A percentile compares a stretch with the other conserved stretches of the same genome.
These are phyloP conservation scores for Cynopterus sphinx DNA, from an alignment of 2,797 vertebrate species.

Conservation along the genomic window DNA sequence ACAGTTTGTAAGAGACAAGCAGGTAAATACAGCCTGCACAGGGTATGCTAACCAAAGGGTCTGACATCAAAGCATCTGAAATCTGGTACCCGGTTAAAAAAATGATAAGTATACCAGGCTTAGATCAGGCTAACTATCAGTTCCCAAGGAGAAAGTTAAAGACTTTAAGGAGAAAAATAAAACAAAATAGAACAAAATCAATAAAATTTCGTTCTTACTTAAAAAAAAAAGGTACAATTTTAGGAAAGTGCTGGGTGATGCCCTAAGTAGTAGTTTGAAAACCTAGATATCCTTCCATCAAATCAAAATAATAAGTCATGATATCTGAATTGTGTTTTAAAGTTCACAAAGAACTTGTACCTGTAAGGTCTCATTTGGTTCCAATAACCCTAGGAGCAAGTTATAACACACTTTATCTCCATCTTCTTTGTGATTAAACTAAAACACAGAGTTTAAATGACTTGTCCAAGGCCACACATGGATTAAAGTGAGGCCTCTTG, in stretches of 20 bases:
- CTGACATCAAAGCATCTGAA: neutral
- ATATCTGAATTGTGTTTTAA: neutral
- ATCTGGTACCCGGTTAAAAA: neutral
- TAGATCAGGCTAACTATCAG: neutral
- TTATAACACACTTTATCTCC: neutral
- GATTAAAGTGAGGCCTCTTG: neutral
- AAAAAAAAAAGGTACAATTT: neutral
- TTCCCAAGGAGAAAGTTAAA: neutral
- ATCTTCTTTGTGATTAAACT: neutral
- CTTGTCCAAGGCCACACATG: neutral
- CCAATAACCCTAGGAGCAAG: neutral
- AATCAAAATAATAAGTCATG: neutral
- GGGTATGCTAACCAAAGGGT: neutral
- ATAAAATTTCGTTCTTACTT: neutral
- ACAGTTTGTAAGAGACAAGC: slow-evolving; percentile 41
- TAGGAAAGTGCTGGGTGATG: neutral
- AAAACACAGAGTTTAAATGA: neutral
- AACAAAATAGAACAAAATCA: neutral
- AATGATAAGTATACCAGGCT: neutral
- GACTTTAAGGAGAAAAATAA: neutral
- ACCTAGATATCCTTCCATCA: neutral
- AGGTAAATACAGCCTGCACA: neutral
- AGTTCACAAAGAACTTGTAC: neutral
- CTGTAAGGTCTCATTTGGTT: neutral
- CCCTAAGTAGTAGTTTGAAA: neutral